phyloP scores from a whole-genome alignment of 2,113 vertebrate species.

The Collichthys lucidus region DNA sequence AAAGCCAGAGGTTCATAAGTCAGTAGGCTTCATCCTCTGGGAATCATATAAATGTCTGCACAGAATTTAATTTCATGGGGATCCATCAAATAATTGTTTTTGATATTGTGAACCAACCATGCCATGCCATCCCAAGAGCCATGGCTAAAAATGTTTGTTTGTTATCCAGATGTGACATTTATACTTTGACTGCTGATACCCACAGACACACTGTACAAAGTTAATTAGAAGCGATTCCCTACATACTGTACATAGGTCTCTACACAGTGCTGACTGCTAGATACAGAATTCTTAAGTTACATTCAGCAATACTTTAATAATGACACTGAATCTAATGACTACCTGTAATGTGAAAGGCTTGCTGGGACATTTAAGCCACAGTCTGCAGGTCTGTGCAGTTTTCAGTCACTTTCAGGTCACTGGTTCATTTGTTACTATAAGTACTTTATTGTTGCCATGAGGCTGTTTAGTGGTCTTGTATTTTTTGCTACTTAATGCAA shows the following conservation, averaged over 20 bases:
- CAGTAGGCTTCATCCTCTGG: background rate
- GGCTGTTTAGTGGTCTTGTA: slow-evolving; percentile 16
- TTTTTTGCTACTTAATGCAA: slow-evolving; percentile 45
- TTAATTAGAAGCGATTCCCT: background rate
- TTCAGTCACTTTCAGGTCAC: slow-evolving; percentile 22
- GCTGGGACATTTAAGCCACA: slow-evolving; percentile 5
- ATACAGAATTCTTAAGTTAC: background rate
- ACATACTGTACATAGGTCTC: background rate
- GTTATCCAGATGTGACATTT: background rate
- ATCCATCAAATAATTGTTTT: background rate
- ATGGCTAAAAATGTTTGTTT: background rate
- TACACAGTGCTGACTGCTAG: background rate
- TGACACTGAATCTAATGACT: background rate
- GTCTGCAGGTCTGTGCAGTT: slow-evolving; percentile 27
- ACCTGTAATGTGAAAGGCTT: slow-evolving; percentile 13
- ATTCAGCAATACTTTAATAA: background rate
- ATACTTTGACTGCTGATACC: background rate
- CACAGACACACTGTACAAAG: background rate
- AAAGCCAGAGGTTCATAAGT: background rate
- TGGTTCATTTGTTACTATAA: slow-evolving; percentile 37
- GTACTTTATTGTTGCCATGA: slow-evolving; percentile 1
- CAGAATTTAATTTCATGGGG: background rate
- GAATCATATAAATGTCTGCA: background rate
- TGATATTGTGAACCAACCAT: background rate
- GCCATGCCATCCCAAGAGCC: background rate